Evolutionary conservation across 1,140 invertebrate genomes (phyloP).

Genomic region (Agrypnia vestita): DNA sequence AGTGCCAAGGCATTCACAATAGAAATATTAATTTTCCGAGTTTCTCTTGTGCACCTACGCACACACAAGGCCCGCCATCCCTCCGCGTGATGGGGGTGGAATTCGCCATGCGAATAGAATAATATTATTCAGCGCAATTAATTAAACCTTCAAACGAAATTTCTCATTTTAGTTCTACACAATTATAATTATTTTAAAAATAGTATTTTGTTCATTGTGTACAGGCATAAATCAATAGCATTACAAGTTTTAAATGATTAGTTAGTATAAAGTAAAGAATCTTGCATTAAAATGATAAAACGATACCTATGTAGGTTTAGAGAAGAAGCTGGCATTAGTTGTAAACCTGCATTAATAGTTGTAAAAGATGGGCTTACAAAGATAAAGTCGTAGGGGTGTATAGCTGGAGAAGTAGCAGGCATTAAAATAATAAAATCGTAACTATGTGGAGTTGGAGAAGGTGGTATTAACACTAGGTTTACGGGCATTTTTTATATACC

Average conservation of each 20-base stretch:
- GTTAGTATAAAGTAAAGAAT: background rate
- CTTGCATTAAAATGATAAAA: background rate
- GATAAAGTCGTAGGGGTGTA: too few relatives aligned
- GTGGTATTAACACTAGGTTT: too few relatives aligned
- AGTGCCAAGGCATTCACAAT: constrained; percentile 48
- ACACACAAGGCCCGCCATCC: background rate
- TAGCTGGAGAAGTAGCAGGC: too few relatives aligned
- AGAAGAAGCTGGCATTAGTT: too few relatives aligned
- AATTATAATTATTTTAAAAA: background rate
- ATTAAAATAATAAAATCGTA: too few relatives aligned
- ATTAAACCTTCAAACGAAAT: background rate
- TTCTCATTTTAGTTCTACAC: too few relatives aligned
- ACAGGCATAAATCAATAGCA: too few relatives aligned
- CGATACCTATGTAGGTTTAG: too few relatives aligned
- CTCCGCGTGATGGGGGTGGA: background rate
- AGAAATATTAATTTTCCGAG: constrained; percentile 46
- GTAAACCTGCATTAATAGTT: too few relatives aligned
- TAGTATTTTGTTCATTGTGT: background rate
- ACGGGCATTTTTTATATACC: too few relatives aligned
- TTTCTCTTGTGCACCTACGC: constrained; percentile 2
- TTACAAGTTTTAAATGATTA: background rate
- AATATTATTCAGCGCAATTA: background rate
- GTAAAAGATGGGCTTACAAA: too few relatives aligned
- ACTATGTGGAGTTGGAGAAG: too few relatives aligned
- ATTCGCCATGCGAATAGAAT: background rate